Conservation (phyloP, 2,797 vertebrate species). For the Myripristis jacobus region DNA sequence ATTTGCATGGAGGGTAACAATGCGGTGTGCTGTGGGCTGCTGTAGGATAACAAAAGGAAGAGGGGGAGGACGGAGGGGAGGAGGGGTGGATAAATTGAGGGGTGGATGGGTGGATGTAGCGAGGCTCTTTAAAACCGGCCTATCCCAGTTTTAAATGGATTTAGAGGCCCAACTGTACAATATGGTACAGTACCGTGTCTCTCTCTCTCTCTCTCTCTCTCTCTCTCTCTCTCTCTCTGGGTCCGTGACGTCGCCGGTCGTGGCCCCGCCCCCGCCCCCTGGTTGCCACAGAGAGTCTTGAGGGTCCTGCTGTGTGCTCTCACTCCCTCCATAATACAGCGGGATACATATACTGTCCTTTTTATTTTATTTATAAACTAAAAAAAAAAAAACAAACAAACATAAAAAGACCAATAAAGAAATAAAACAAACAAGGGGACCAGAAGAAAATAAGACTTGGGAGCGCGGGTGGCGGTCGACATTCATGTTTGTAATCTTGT, state of each 20-base stretch:
- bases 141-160: constrained; percentile 33
- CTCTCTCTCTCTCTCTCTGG: background rate
- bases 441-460: background rate
- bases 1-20: constrained; percentile 26
- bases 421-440: background rate
- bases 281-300: constrained; percentile 68
- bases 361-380: too few species aligned
- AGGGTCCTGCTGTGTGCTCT: constrained; percentile 71
- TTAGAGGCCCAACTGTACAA: constrained; percentile 33
- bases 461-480: constrained; percentile 39
- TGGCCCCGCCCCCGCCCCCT: constrained; percentile 79
- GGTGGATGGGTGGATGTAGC: constrained; percentile 4
- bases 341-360: constrained; percentile 60
- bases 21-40: constrained; percentile 7
- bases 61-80: background rate
- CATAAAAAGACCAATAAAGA: constrained; percentile 19
- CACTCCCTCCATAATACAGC: constrained; percentile 58
- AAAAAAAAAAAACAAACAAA: constrained; percentile 34
- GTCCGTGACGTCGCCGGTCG: constrained; percentile 68
- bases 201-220: constrained; percentile 7
- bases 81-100: too few species aligned
- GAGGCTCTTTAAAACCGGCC: constrained; percentile 22
- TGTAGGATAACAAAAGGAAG: background rate
- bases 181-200: constrained; percentile 32
- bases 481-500: constrained; percentile 61